A percentile compares a stretch with the other conserved stretches of the same genome.
These are phyloP conservation scores for Menura novaehollandiae DNA, from an alignment of 2,113 vertebrate species.

Conservation along the genomic window DNA sequence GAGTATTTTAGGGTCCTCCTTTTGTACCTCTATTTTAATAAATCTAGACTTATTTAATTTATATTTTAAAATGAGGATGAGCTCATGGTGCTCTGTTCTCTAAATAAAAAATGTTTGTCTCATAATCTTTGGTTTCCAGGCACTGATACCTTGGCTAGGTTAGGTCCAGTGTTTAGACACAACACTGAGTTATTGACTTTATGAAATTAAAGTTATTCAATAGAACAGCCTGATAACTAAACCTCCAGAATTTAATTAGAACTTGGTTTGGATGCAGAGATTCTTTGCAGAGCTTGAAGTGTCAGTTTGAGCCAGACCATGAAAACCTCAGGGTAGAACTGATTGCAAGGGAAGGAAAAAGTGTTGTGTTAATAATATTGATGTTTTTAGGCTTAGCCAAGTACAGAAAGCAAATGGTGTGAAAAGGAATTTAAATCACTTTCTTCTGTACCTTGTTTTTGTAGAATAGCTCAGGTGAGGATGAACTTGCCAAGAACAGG, in stretches of 20 bases:
- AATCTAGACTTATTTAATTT: background rate
- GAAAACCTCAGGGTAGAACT: conserved; percentile 3
- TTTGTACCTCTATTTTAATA: background rate
- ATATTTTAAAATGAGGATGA: background rate
- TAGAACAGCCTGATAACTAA: background rate
- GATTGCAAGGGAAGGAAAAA: background rate
- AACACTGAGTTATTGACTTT: background rate
- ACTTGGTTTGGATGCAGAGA: background rate
- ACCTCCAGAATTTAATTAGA: background rate
- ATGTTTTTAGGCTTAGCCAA: background rate
- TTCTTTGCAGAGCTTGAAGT: background rate
- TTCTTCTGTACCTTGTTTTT: background rate
- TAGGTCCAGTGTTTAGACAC: background rate
- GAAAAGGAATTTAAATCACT: background rate
- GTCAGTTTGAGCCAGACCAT: background rate
- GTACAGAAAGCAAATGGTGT: background rate
- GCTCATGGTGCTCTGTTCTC: background rate
- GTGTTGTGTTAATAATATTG: background rate
- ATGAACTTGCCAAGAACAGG: background rate
- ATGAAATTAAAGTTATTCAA: background rate
- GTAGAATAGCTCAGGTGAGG: background rate
- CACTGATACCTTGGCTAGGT: background rate
- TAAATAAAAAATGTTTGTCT: background rate
- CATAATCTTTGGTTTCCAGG: background rate
- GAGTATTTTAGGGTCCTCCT: background rate